Evolutionary conservation across 1,140 invertebrate genomes (phyloP), one percentile per base, ranked within the genome.

Genomic region (Drosophila truncata): DNA sequence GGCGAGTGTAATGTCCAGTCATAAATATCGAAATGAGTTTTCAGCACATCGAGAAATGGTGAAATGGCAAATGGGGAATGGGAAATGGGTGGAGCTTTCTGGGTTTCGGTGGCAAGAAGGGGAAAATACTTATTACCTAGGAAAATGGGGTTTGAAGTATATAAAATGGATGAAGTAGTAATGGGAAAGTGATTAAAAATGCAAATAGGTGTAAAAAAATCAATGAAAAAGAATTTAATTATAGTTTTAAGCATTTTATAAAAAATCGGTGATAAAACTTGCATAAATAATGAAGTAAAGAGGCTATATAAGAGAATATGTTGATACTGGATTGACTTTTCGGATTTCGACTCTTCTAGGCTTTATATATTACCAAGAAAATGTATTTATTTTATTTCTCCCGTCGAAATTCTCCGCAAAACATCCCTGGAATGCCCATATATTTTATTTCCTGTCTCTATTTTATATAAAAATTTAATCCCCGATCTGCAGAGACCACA

Each of bases 1-100:
- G 50, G 37, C 71, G 41, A 52, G 14, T 75, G 72, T 76, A 65
- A 64, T 62, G 61, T 55, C 60, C 72, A 76, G 46, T 41, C 72
- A 76, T 76, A 76, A 76, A 76, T 52, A 76, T 57, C 69, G 44
- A 66, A 65, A 65, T 75, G 70, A 76, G 72, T 57, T 58, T 76
- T 46, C 72, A 72, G 35, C 67, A 46, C 52, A 55, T 27, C 25
- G 44, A 50, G 20, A 50, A 52, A n/a, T 23, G 29, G 44, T 9
- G 20, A 20, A 54, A 35, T 52, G 16, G 46, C 13, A 41, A 63
- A 41, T 65, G 58, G 58, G 2, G 33, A 46, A 46, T 33, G 58
- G 58, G 2, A 44, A 46, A 46, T 33, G 62, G 57, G 62, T 33
- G 62, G 27, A 37, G 29, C 57, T 2, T 62, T 62, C 33, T 35